Base-by-base conservation (phyloP, 2,888 invertebrate species). In the Theristus sp. region DNA sequence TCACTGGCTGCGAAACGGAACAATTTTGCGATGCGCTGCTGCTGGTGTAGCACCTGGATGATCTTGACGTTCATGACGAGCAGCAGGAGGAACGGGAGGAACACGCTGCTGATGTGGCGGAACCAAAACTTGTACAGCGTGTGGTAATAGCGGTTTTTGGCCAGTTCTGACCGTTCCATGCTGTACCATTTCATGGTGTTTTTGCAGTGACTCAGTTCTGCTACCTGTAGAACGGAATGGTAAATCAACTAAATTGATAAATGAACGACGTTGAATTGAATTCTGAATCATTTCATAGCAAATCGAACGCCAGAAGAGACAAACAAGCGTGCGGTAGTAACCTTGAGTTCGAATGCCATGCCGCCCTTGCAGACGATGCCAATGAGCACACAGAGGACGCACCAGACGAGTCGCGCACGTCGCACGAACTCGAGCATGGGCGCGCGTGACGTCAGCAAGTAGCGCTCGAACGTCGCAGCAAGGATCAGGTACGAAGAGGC, bases 401-500 rank as follows among this genome's bases (percentile, higher is more conserved):
- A 49, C 49, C 49, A 49, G 24, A 49, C 3, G 3, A 49, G 20
- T 10, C 49, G 20, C 6, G n/a, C 13, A 3, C 49, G 13, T n/a
- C 24, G 6, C 49, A 17, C 6, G 6, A 49, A 17, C 20, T 10
- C 20, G 13, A 20, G 49, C 3, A 49, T 17, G 20, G 13, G 20
- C 13, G 49, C 6, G 6, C n/a, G 6, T 24, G 49, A 20, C 24
- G 49, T 49, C 3, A 49, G 3, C 47, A 63, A 61, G 59, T 65
- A 71, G 58, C 70, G 47, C 49, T 71, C 71, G 53, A 71, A 66
- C 2, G 67, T 63, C 10, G 71, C 71, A 24, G 68, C 67, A 2
- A 69, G 65, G 58, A 71, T 71, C 22, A 71, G 65, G 55, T 69
- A 70, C 30, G 67, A 65, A 6, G 69, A 68, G 1, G 71, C 65